A percentile compares a stretch with the other conserved stretches of the same genome.
phyloP scores from a whole-genome alignment of 2,888 invertebrate genomes.

The Drosophila imparisetae region DNA sequence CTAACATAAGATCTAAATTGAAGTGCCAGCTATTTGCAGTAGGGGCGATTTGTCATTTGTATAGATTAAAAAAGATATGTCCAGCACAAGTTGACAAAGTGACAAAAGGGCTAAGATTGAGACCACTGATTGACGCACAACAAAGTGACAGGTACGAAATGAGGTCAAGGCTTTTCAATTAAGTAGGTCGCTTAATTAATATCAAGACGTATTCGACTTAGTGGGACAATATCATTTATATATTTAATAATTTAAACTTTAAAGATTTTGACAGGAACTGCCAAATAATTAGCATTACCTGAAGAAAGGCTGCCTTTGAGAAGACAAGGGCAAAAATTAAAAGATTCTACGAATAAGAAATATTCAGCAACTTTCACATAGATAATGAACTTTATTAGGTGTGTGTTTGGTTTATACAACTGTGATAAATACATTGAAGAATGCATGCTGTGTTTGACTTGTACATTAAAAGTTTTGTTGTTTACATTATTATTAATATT shows the following conservation, averaged over 20 bases:
- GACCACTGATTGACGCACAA: slow-evolving; percentile 18
- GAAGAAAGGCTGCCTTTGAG: neutral
- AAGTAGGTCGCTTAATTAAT: slow-evolving; percentile 20
- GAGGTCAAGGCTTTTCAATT: neutral
- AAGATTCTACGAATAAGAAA: neutral
- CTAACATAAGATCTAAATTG: neutral
- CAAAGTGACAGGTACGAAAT: neutral
- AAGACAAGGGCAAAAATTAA: neutral
- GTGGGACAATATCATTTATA: neutral
- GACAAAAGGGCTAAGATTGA: slow-evolving; percentile 33
- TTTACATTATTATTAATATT: slow-evolving; percentile 23
- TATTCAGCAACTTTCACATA: slow-evolving; percentile 20
- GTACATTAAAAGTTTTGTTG: slow-evolving; percentile 52
- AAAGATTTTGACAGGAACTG: neutral
- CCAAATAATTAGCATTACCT: fast-evolving
- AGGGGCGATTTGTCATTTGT: slow-evolving; percentile 44
- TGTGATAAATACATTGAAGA: slow-evolving; percentile 62
- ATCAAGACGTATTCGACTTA: neutral
- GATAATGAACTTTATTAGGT: slow-evolving; percentile 68
- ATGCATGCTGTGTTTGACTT: slow-evolving; percentile 35
- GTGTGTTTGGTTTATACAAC: slow-evolving; percentile 46
- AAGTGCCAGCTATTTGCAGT: neutral
- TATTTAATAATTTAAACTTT: neutral
- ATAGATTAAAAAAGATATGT: slow-evolving; percentile 64
- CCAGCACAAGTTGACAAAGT: slow-evolving; percentile 22